Evolutionary conservation across 2,888 invertebrate species (phyloP).

Genomic region (Phalangium opilio): DNA sequence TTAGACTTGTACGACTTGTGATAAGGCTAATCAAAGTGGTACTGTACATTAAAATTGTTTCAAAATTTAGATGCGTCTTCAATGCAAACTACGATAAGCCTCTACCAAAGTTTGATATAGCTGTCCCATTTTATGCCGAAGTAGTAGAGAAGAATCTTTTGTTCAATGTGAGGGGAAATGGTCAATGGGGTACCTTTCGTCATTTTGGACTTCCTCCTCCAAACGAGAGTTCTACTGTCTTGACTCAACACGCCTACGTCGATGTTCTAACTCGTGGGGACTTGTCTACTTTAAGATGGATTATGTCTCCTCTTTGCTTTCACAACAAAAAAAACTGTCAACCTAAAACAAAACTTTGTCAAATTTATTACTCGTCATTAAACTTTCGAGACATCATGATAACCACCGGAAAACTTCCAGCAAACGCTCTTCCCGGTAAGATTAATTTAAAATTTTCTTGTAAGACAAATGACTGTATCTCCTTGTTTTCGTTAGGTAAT

Average conservation of each 20-base stretch:
- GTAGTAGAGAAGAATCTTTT: conserved; percentile 51
- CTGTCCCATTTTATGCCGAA: conserved; percentile 18
- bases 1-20: too few species aligned
- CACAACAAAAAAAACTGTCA: conserved; percentile 37
- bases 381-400: conserved; percentile 99
- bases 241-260: conserved; percentile 77
- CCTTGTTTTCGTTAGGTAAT: conserved; percentile 24
- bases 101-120: conserved; percentile 23
- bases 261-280: conserved; percentile 86
- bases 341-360: conserved; percentile 39
- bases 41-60: too few species aligned
- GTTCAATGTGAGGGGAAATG: conserved; percentile 51
- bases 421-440: conserved; percentile 86
- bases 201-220: conserved; percentile 22
- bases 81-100: conserved; percentile 43
- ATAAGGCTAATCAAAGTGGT: too few species aligned
- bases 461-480: too few species aligned
- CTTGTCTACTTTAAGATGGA: conserved; percentile 79
- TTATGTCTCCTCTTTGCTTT: conserved; percentile 63
- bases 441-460: conserved; percentile 27
- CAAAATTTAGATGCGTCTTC: conserved; percentile 42
- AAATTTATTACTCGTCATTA: conserved; percentile 80
- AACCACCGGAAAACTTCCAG: conserved; percentile 89
- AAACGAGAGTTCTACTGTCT: background rate
- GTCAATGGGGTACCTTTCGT: conserved; percentile 35